Percentiles rank a stretch among this genome's conserved stretches.
Conservation (phyloP, 2,888 invertebrate species). For the Pollenia labialis region DNA sequence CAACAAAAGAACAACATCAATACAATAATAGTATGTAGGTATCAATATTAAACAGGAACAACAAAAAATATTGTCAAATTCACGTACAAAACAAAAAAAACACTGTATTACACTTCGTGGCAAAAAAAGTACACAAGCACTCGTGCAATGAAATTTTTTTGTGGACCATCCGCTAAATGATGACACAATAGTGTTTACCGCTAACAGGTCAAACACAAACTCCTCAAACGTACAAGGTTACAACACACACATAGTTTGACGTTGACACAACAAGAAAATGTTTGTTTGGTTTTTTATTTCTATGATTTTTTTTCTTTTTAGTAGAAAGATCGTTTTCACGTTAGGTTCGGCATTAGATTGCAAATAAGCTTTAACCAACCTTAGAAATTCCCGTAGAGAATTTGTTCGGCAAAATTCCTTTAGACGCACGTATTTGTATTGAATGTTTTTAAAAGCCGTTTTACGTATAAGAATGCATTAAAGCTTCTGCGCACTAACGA, state of each 20-base stretch:
- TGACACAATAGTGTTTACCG: constrained; percentile 58
- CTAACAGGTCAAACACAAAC: constrained; percentile 73
- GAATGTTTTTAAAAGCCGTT: constrained; percentile 13
- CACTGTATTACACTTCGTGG: constrained; percentile 20
- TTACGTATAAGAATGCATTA: not conserved
- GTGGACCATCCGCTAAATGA: constrained; percentile 52
- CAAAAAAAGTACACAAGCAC: not conserved
- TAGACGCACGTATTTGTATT: constrained; percentile 57
- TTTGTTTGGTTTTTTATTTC: constrained; percentile 10
- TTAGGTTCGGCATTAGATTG: constrained; percentile 25
- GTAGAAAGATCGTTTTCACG: constrained; percentile 11
- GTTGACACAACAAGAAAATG: constrained; percentile 19
- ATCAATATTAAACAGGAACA: not conserved
- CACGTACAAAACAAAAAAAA: constrained; percentile 19
- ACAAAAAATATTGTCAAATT: constrained; percentile 50
- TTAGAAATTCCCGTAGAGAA: constrained; percentile 53
- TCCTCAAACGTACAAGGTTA: constrained; percentile 66
- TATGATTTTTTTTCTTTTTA: not conserved
- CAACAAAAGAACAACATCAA: constrained; percentile 24
- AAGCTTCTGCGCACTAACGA: constrained; percentile 76
- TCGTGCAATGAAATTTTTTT: constrained; percentile 8
- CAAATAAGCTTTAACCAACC: not conserved
- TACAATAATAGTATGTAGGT: not conserved
- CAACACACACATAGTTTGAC: constrained; percentile 67
- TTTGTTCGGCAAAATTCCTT: constrained; percentile 63